Evolutionary conservation across 2,113 vertebrate species (phyloP).

Genomic region (Sitta europaea): DNA sequence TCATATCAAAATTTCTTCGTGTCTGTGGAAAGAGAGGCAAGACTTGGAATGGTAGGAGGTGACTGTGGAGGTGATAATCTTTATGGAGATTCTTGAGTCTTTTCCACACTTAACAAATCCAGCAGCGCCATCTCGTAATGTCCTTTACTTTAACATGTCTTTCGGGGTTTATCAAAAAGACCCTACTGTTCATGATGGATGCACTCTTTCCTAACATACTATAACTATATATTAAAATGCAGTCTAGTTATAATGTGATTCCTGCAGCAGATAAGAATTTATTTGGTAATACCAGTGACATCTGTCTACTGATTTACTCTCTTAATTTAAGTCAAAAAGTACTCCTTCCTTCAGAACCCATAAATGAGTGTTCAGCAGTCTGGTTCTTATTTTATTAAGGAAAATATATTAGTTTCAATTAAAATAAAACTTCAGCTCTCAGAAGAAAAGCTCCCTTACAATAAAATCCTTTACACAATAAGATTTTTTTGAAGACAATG

Average conservation of each 20-base stretch:
- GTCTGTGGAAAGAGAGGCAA: not conserved
- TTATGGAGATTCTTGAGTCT: not conserved
- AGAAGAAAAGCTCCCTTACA: not conserved
- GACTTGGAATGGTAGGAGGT: not conserved
- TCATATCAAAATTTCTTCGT: not conserved
- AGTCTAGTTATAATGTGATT: not conserved
- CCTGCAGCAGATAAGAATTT: not conserved
- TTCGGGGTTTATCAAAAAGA: not conserved
- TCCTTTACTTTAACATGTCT: not conserved
- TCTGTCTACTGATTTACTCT: not conserved
- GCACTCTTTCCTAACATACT: rapidly evolving
- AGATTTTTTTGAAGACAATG: not conserved
- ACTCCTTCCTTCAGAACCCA: not conserved
- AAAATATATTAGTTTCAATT: not conserved
- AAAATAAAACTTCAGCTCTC: not conserved
- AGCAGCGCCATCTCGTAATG: not conserved
- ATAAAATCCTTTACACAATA: not conserved
- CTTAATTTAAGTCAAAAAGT: not conserved
- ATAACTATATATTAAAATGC: not conserved
- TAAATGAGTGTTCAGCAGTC: not conserved
- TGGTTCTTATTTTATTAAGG: not conserved
- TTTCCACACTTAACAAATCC: not conserved
- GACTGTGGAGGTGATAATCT: not conserved
- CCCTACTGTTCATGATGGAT: not conserved
- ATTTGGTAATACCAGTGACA: not conserved